These are phyloP conservation scores for Platichthys flesus DNA, from an alignment of 2,113 vertebrate genomes.

Conservation along the genomic window DNA sequence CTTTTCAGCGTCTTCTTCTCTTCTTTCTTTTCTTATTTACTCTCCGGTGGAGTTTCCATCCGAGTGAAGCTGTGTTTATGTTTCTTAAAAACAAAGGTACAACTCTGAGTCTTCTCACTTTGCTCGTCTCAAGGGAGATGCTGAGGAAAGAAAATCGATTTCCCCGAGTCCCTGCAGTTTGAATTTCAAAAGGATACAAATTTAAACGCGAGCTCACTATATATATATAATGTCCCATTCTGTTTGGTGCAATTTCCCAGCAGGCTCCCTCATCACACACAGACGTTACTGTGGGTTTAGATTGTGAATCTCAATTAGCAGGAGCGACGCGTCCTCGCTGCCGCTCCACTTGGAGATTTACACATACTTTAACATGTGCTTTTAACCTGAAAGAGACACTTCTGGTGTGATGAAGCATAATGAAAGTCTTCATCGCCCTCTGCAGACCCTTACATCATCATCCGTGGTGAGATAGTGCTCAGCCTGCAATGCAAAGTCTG, in stretches of 20 bases:
- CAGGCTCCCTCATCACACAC: neutral
- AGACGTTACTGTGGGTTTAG: constrained; percentile 2
- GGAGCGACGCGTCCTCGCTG: neutral
- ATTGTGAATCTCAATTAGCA: constrained; percentile 31
- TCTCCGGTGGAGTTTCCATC: neutral
- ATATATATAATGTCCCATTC: constrained; percentile 27
- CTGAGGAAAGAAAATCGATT: neutral
- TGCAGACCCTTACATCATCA: constrained; percentile 2
- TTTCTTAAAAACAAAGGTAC: constrained; percentile 21
- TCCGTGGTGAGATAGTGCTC: no score
- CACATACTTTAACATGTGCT: neutral
- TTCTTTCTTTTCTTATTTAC: neutral
- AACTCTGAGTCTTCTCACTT: constrained; percentile 1
- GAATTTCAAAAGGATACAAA: constrained; percentile 10
- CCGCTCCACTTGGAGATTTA: constrained; percentile 14
- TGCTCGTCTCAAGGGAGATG: neutral
- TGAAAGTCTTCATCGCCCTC: neutral
- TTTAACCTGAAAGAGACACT: neutral
- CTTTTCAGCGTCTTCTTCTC: neutral
- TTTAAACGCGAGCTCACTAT: neutral
- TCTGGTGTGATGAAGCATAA: neutral
- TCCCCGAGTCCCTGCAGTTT: neutral
- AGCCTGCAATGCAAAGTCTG: constrained; percentile 3
- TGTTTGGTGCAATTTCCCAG: constrained; percentile 36
- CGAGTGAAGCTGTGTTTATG: neutral